These are phyloP conservation scores for Phrynocephalus forsythii DNA, from an alignment of 2,797 vertebrate genomes.

Conservation along the genomic window DNA sequence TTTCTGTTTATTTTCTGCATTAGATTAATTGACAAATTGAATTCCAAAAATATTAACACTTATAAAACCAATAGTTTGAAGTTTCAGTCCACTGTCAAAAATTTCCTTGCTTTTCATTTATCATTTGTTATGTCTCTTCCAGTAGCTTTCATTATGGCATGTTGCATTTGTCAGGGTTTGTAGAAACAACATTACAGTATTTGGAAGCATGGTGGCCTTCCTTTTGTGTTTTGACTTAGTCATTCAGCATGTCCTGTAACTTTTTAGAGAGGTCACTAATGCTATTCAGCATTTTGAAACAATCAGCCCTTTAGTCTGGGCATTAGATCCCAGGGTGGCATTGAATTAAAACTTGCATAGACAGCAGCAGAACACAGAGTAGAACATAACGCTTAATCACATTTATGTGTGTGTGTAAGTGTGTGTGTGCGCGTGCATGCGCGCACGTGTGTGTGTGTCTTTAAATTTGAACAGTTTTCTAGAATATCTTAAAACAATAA, in stretches of 20 bases:
- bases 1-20: not conserved
- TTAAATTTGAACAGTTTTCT: conserved; percentile 52
- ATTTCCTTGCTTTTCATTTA: conserved; percentile 6
- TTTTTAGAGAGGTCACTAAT: conserved; percentile 15
- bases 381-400: conserved; percentile 30
- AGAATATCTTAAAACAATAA: conserved; percentile 26
- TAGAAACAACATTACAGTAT: conserved; percentile 5
- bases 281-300: conserved; percentile 19
- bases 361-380: conserved; percentile 6
- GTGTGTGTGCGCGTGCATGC: too few relatives aligned
- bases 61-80: not conserved
- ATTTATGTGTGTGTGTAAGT: conserved; percentile 38
- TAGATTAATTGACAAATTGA: not conserved
- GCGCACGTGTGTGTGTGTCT: conserved; percentile 27
- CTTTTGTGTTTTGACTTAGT: not conserved
- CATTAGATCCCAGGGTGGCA: not conserved
- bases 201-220: not conserved
- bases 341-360: conserved; percentile 19
- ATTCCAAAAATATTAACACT: not conserved
- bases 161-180: conserved; percentile 10
- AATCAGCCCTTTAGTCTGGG: conserved; percentile 4
- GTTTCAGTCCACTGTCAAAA: not conserved
- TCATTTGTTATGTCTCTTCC: conserved; percentile 12
- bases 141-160: conserved; percentile 17
- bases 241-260: conserved; percentile 31